Evolutionary conservation across 1,140 invertebrate species (phyloP).

Genomic region (Eupristina koningsbergeri): DNA sequence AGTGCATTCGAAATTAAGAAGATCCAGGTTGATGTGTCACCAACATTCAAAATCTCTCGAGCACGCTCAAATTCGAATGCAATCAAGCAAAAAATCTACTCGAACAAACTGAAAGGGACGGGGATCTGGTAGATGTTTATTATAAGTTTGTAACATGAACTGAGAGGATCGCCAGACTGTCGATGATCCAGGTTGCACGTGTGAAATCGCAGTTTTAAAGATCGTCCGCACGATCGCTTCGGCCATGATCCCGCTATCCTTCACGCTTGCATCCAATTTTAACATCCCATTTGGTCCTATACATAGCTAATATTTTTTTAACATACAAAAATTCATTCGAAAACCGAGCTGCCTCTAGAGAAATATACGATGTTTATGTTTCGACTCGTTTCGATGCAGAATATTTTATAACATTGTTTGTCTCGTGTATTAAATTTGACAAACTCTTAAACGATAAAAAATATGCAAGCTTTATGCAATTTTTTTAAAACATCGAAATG

Average conservation of each 20-base stretch:
- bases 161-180: conserved; percentile 22
- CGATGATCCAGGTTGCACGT: conserved; percentile 55
- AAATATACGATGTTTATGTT: too few species aligned
- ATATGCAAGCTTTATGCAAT: too few species aligned
- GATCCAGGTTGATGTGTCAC: conserved; percentile 52
- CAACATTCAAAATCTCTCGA: conserved; percentile 50
- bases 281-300: neutral
- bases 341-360: too few species aligned
- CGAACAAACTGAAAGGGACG: conserved; percentile 68
- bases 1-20: neutral
- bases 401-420: too few species aligned
- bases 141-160: conserved; percentile 65
- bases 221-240: conserved; percentile 48
- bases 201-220: conserved; percentile 59
- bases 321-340: too few species aligned
- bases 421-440: too few species aligned
- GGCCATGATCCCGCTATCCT: neutral
- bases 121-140: conserved; percentile 43
- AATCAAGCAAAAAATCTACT: conserved; percentile 67
- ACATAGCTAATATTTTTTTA: neutral
- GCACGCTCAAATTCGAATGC: conserved; percentile 62
- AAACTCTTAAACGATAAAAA: too few species aligned
- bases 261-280: neutral
- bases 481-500: too few species aligned
- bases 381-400: too few species aligned